Base-by-base conservation (phyloP, 1,140 invertebrate genomes). In the Thalassaphorura encarpata region DNA sequence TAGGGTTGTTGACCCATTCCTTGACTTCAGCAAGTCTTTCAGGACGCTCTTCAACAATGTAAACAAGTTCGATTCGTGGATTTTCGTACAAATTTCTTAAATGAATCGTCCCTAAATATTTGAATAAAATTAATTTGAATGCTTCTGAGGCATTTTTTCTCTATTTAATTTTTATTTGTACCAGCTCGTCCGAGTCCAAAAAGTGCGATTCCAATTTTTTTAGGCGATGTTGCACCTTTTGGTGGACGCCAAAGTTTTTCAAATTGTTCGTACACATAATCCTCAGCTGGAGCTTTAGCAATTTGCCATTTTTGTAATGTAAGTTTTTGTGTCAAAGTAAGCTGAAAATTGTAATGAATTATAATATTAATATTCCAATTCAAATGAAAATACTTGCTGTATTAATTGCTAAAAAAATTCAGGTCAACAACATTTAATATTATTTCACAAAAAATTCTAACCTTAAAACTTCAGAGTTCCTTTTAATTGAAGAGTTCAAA, bases 111-210 rank as follows among this genome's bases (percentile, higher is more conserved):
- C 75, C 75, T 67, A 41, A 43, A 28, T 13, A 8, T 5, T 11
- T 15, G 27, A 16, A 16, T 48, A 48, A 21, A 15, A 48, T 48
- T 48, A 48, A 29, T 28, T 18, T 4, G 31, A 36, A 4, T 33
- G 21, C n/a, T n/a, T n/a, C n/a, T n/a, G n/a, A n/a, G n/a, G n/a
- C n/a, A 8, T 50, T 48, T 60, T 70, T 21, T 11, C 6, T 13
- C 19, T 43, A 16, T 43, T 43, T 11, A 15, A 21, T 8, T 13
- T 21, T 21, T 21, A 13, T 43, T 43, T 43, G 6, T 18, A 29
- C 78, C 77, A 27, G 77, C 78, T 13, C 80, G 73, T 0, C 80
- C 80, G 0, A 78, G 63, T 5, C 80, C 80, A 65, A 81, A 81
- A 2, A 82, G 64, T 0, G 80, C 80, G 0, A 77, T 57, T 13